Percentiles rank a stretch among this genome's conserved stretches.
Evolutionary conservation across 2,888 invertebrate genomes (phyloP).

Genomic region (Parapristionchus giblindavisi): DNA sequence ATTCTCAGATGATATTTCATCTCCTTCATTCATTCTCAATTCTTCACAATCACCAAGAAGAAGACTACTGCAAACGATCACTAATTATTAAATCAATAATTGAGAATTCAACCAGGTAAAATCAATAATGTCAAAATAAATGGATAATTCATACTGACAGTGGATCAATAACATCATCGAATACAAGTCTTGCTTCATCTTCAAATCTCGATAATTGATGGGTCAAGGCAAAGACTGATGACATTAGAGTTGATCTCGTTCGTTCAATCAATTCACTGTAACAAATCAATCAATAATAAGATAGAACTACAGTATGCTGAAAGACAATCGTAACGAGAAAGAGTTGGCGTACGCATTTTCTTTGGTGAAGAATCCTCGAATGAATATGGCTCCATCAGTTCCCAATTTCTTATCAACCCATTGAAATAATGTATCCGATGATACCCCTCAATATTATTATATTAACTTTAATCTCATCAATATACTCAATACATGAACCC

Average conservation of each 20-base stretch:
- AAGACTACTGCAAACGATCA: not conserved
- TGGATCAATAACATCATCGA: conserved; percentile 21
- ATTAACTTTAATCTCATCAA: too few species aligned
- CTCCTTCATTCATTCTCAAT: not conserved
- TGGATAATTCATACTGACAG: not conserved
- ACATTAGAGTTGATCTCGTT: not conserved
- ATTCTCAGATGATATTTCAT: too few species aligned
- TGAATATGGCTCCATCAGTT: conserved; percentile 16
- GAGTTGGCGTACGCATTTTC: not conserved
- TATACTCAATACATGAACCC: not conserved
- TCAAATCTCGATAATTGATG: conserved; percentile 15
- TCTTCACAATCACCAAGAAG: conserved; percentile 1
- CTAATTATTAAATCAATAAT: too few species aligned
- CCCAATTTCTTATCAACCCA: conserved; percentile 32
- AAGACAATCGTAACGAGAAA: not conserved
- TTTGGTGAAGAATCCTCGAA: conserved; percentile 11
- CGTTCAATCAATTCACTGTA: conserved; percentile 21
- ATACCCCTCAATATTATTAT: conserved; percentile 27
- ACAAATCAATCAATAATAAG: too few species aligned
- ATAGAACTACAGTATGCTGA: not conserved
- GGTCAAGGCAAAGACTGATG: not conserved
- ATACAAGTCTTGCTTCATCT: conserved; percentile 7
- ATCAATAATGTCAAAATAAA: not conserved
- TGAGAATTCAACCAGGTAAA: not conserved
- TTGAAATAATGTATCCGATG: conserved; percentile 8